A percentile compares a stretch with the other conserved stretches of the same genome.
phyloP scores from a whole-genome alignment of 1,140 invertebrate genomes.

The Prorops nasuta region DNA sequence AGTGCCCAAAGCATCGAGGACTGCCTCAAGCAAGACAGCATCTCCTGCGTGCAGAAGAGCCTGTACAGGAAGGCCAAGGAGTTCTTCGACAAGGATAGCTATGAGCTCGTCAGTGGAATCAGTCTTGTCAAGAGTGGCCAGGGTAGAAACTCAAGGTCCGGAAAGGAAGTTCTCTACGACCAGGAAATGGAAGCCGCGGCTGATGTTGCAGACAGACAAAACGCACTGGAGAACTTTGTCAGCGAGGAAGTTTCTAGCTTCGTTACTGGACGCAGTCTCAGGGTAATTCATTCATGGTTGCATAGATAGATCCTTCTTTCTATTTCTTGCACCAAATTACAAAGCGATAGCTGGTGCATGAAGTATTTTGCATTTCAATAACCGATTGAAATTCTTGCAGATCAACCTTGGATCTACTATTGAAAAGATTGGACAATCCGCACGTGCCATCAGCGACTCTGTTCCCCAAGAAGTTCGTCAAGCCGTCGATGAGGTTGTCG shows the following conservation, averaged over 20 bases:
- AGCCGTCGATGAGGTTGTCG: constrained; percentile 59
- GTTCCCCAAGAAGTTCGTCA: constrained; percentile 56
- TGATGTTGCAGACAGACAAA: constrained; percentile 58
- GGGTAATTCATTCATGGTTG: constrained; percentile 38
- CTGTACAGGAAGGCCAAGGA: constrained; percentile 62
- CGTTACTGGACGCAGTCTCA: constrained; percentile 60
- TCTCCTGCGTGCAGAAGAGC: constrained; percentile 64
- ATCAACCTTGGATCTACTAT: constrained; percentile 56
- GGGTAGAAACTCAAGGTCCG: constrained; percentile 43
- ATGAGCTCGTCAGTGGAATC: constrained; percentile 61
- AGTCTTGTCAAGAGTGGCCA: constrained; percentile 58
- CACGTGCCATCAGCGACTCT: constrained; percentile 55
- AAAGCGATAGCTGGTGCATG: no score
- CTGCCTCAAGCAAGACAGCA: constrained; percentile 65
- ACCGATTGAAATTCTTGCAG: no score
- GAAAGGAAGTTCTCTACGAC: constrained; percentile 50
- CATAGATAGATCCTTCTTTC: no score
- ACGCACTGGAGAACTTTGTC: constrained; percentile 62
- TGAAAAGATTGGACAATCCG: constrained; percentile 54
- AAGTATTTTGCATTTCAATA: no score
- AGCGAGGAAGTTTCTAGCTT: constrained; percentile 58
- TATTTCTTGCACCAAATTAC: no score
- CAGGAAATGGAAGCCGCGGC: constrained; percentile 55
- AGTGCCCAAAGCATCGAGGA: constrained; percentile 49
- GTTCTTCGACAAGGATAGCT: constrained; percentile 62